Base-by-base conservation (phyloP, 2,888 invertebrate genomes). In the Latrodectus elegans region DNA sequence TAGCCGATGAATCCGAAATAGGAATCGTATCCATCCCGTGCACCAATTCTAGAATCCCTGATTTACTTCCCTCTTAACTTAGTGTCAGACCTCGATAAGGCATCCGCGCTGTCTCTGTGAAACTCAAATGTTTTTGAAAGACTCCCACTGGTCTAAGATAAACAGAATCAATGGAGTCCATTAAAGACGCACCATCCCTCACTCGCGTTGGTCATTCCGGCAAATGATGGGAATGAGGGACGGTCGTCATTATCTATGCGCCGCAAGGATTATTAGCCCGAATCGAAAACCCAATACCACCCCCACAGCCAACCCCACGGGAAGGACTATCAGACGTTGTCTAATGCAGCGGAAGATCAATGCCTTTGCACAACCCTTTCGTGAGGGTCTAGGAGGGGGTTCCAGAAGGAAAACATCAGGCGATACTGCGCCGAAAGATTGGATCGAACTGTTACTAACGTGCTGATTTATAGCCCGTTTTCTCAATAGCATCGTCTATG, bases 211-310 rank as follows among this genome's bases (percentile, higher is more conserved):
- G 65, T 81, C 81, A 81, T 81, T 74, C 53, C 80, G 22, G 60
- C 22, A 71, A 70, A 53, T 80, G 80, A 64, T 70, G 4, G 70
- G 72, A 60, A 55, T 51, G 60, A 51, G 26, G 49, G 53, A 72
- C 60, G 64, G 12, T 68, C 38, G 38, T 70, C 83, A 83, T 76
- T 76, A 83, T 83, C 83, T 38, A 83, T 83, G 75, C 83, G 72
- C 83, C 75, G 83, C 83, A 76, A 76, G 76, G 83, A 76, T 83
- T 83, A 83, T 83, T 83, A 83, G 83, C 55, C 70, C 70, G 70
- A 76, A 76, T 70, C 83, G 76, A 81, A 81, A 74, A 81, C 52
- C 73, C 74, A 74, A 81, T 80, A 72, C 53, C 67, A 22, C 49
- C 75, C 75, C 60, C 64, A 70, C 79, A n/a, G 6, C 52, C 38